Evolutionary conservation across 1,140 invertebrate genomes (phyloP), one percentile per base, ranked within the genome.

Genomic region (Drosophila lacertosa): DNA sequence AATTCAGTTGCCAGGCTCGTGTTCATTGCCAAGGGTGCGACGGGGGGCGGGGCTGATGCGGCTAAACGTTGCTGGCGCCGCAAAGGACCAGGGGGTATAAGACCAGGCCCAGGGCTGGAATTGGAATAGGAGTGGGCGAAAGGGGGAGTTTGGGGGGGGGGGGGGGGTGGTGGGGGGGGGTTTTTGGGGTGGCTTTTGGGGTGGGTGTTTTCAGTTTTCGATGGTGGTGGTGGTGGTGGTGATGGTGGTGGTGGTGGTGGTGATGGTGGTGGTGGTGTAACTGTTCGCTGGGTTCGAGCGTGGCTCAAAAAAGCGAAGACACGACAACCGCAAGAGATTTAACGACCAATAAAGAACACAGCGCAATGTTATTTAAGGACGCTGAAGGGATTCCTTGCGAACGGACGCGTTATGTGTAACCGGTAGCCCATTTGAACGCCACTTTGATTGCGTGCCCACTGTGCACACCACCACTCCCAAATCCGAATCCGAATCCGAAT

Each of bases 281-380:
- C 44, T n/a, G 24, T 47, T 24, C 13, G 48, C 50, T 55, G 42
- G n/a, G n/a, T n/a, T n/a, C n/a, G n/a, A 13, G 26, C 20, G 18
- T 33, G 68, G 44, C 47, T 32, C 57, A 40, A 45, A 40, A 45
- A 63, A 66, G 50, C 74, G 79, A 77, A 80, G 82, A 74, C 81
- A 82, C 74, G 74, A 88, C 77, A 88, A 88, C 82, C 82, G 82
- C 82, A 88, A 88, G 82, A 88, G 82, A 88, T 88, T 88, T 88
- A 88, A 88, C 82, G 82, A 88, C 69, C 82, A 88, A 88, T 88
- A 88, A 88, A 88, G 81, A 84, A 84, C 77, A 84, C 77, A 84
- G 74, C 77, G 81, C 81, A 86, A 77, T 86, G 81, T 86, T 86
- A 77, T 86, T 86, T 86, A 86, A 86, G 81, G 74, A 88, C 77